Conservation (phyloP, 2,113 vertebrate species). For the Heterochromis multidens region DNA sequence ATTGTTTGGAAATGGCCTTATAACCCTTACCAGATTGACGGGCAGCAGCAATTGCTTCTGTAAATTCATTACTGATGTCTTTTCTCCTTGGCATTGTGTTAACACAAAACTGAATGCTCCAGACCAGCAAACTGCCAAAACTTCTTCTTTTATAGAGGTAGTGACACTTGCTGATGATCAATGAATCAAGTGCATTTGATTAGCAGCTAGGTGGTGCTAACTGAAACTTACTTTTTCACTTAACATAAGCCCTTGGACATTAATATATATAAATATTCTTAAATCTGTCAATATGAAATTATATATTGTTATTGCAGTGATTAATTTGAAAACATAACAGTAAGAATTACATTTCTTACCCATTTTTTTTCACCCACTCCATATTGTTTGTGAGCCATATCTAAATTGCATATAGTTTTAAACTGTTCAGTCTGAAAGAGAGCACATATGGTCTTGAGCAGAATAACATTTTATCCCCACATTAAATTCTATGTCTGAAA, state of each 20-base stretch:
- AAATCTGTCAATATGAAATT: not conserved
- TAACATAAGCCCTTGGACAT: not conserved
- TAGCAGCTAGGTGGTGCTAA: too few relatives aligned
- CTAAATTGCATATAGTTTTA: not conserved
- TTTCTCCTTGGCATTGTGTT: too few relatives aligned
- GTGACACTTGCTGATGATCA: too few relatives aligned
- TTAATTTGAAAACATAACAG: not conserved
- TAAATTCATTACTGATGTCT: too few relatives aligned
- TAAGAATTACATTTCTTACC: not conserved
- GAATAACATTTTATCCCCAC: not conserved
- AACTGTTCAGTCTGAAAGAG: not conserved
- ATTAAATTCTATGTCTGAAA: not conserved
- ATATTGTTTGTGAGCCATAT: not conserved
- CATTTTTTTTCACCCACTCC: not conserved
- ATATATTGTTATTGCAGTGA: not conserved
- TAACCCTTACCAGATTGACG: too few relatives aligned
- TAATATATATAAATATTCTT: not conserved
- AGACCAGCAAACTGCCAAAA: too few relatives aligned
- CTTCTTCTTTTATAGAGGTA: too few relatives aligned
- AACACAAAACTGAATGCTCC: too few relatives aligned
- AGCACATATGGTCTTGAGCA: not conserved
- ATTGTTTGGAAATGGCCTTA: too few relatives aligned
- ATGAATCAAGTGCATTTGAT: too few relatives aligned
- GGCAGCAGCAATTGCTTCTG: too few relatives aligned
- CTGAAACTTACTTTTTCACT: too few relatives aligned